phyloP scores from a whole-genome alignment of 2,113 vertebrate genomes.

The Hydrochoerus hydrochaeris region DNA sequence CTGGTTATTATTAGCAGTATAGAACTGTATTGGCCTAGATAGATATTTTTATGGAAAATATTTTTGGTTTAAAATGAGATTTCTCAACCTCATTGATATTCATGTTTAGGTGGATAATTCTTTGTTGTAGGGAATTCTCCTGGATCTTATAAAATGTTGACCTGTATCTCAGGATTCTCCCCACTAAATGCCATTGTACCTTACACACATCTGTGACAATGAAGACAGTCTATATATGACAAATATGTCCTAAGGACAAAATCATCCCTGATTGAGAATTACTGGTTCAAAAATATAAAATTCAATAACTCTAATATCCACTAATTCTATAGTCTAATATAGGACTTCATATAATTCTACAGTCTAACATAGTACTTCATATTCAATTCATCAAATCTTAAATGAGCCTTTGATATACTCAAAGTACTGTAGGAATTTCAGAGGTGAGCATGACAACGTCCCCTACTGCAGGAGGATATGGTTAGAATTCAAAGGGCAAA shows the following conservation, averaged over 20 bases:
- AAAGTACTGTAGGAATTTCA: neutral
- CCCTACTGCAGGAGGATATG: neutral
- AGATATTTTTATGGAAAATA: neutral
- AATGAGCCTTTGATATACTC: neutral
- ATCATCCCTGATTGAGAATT: neutral
- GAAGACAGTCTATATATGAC: neutral
- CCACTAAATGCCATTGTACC: neutral
- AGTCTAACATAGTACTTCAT: neutral
- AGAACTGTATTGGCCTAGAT: neutral
- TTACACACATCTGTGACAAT: neutral
- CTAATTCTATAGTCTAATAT: neutral
- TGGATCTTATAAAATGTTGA: neutral
- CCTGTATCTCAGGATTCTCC: neutral
- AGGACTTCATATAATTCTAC: neutral
- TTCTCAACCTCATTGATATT: neutral
- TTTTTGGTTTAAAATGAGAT: neutral
- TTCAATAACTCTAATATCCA: neutral
- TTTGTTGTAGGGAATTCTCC: neutral
- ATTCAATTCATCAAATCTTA: neutral
- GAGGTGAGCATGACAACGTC: neutral
- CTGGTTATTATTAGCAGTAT: neutral
- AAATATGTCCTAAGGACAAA: neutral
- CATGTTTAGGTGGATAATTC: neutral
- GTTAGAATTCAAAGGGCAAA: neutral
- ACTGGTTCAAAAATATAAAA: slow-evolving; percentile 10